Percentiles rank a stretch among this genome's conserved stretches.
These are phyloP conservation scores for Staurois parvus DNA, from an alignment of 2,797 vertebrate genomes.

Conservation along the genomic window DNA sequence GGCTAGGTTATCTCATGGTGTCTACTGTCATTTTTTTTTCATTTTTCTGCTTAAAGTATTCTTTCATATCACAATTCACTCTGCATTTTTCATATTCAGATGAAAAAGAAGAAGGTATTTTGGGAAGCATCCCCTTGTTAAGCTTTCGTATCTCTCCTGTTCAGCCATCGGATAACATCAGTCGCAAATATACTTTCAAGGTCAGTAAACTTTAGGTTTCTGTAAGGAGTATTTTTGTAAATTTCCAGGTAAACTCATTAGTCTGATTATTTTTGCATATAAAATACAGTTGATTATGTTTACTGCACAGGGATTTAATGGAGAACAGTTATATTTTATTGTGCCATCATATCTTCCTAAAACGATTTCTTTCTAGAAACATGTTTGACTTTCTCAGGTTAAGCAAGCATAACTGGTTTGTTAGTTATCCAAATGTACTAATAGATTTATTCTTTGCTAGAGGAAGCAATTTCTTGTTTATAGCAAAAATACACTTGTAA, in stretches of 20 bases:
- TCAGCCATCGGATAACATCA: constrained; percentile 89
- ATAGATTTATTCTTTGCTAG: neutral
- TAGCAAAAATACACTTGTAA: no score
- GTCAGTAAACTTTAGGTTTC: constrained; percentile 73
- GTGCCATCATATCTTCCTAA: neutral
- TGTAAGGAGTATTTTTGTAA: neutral
- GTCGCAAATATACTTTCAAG: constrained; percentile 93
- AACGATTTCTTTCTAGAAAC: neutral
- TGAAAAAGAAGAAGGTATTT: constrained; percentile 90
- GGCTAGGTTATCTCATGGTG: neutral
- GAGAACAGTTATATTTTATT: neutral
- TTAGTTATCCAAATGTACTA: neutral
- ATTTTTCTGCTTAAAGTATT: neutral
- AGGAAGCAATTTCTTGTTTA: neutral
- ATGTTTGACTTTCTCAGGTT: constrained; percentile 1
- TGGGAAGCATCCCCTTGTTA: constrained; percentile 92
- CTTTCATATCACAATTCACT: constrained; percentile 28
- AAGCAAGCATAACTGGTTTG: neutral
- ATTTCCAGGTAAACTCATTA: neutral
- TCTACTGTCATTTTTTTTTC: neutral
- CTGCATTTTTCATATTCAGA: constrained; percentile 74
- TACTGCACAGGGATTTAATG: neutral
- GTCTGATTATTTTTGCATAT: no score
- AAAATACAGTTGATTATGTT: neutral
- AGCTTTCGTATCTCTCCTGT: constrained; percentile 87